Conservation (phyloP, 1,140 invertebrate genomes). For the Drosophila littoralis region DNA sequence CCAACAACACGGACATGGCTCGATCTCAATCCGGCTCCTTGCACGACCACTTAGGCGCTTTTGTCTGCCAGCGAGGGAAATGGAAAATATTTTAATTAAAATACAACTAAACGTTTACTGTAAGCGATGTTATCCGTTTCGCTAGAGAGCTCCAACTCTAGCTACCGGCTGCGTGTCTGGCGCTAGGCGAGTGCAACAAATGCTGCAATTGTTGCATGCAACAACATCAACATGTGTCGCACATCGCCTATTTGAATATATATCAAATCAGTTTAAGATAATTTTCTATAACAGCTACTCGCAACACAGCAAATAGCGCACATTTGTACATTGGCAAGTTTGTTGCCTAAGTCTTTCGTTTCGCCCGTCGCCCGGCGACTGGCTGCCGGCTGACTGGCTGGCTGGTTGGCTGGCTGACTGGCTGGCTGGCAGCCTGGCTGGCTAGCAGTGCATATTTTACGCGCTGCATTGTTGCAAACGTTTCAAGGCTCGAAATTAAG, state of each 20-base stretch:
- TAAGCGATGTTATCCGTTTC: constrained; percentile 70
- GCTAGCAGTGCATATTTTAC: constrained; percentile 75
- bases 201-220: constrained; percentile 77
- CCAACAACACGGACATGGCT: constrained; percentile 64
- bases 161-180: constrained; percentile 68
- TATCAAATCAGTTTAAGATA: constrained; percentile 82
- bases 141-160: constrained; percentile 28
- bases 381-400: no score
- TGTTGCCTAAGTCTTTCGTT: constrained; percentile 49
- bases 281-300: constrained; percentile 78
- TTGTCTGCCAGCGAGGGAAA: constrained; percentile 43
- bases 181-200: constrained; percentile 46
- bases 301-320: constrained; percentile 51
- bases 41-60: constrained; percentile 20
- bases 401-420: not conserved
- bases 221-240: constrained; percentile 77
- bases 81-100: constrained; percentile 82
- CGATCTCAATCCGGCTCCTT: constrained; percentile 63
- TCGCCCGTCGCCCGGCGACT: not conserved
- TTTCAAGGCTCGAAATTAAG: constrained; percentile 69
- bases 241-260: constrained; percentile 82
- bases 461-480: constrained; percentile 63
- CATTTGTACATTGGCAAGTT: constrained; percentile 53
- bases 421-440: not conserved
- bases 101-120: constrained; percentile 81